A percentile compares a stretch with the other conserved stretches of the same genome.
Evolutionary conservation across 2,888 invertebrate genomes (phyloP).

Genomic region (Eupeodes luniger): DNA sequence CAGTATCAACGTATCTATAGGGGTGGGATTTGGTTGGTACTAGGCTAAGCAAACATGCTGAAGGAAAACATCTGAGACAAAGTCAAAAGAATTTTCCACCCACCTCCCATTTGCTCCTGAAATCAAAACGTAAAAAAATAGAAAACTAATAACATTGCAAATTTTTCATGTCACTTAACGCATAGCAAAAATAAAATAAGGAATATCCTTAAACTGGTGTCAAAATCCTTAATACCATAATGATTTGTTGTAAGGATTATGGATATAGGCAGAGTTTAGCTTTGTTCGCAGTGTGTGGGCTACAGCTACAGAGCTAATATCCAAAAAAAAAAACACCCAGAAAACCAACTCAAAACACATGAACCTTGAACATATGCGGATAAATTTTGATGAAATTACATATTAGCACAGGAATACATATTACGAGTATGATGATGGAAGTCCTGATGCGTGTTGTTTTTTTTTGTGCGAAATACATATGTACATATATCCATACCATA

Average conservation of each 20-base stretch:
- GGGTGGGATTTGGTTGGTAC: conserved; percentile 65
- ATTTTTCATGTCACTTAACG: conserved; percentile 76
- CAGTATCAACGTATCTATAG: conserved; percentile 47
- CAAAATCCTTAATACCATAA: conserved; percentile 76
- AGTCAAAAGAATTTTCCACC: conserved; percentile 34
- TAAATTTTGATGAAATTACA: conserved; percentile 75
- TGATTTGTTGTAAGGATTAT: conserved; percentile 76
- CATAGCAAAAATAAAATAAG: conserved; percentile 36
- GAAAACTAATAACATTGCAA: conserved; percentile 75
- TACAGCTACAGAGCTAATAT: conserved; percentile 10
- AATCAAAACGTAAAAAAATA: conserved; percentile 28
- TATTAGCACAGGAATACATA: conserved; percentile 66
- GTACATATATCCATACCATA: background rate
- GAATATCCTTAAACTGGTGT: conserved; percentile 74
- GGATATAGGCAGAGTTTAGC: conserved; percentile 40
- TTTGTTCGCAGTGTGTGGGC: conserved; percentile 19
- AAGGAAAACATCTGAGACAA: conserved; percentile 71
- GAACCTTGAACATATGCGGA: conserved; percentile 64
- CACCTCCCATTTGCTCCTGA: conserved; percentile 7
- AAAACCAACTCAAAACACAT: conserved; percentile 61
- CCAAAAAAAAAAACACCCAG: conserved; percentile 28
- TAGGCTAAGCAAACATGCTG: conserved; percentile 64
- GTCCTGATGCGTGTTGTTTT: conserved; percentile 58
- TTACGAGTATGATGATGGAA: conserved; percentile 41
- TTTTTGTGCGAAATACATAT: conserved; percentile 26